A percentile compares a stretch with the other conserved stretches of the same genome.
These are phyloP conservation scores for Lasius platythorax DNA, from an alignment of 2,888 invertebrate species.

Conservation along the genomic window DNA sequence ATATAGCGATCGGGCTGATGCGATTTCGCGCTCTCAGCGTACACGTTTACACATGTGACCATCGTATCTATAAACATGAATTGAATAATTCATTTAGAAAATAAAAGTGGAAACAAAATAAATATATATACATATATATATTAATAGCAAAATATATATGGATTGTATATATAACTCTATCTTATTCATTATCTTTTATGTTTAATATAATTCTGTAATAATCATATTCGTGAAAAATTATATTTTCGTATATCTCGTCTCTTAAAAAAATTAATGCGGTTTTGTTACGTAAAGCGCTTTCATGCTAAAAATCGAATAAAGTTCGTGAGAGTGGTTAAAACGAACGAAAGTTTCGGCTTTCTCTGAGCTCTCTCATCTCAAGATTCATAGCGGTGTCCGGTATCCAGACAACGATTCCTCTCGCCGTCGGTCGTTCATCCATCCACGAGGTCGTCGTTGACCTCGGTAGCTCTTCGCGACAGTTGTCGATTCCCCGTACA, in stretches of 20 bases:
- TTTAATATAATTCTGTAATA: background rate
- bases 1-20: constrained; percentile 32
- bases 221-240: background rate
- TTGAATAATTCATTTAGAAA: background rate
- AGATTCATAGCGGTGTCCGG: constrained; percentile 18
- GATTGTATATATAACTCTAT: background rate
- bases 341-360: background rate
- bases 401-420: constrained; percentile 33
- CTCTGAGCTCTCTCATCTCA: no score
- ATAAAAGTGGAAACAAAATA: background rate
- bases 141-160: background rate
- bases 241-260: background rate
- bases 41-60: background rate
- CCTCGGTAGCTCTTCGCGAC: constrained; percentile 30
- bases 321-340: background rate
- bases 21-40: background rate
- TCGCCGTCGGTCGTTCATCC: constrained; percentile 37
- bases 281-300: background rate
- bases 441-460: constrained; percentile 38
- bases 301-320: background rate
- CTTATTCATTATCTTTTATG: background rate
- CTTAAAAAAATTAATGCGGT: background rate
- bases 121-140: background rate
- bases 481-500: constrained; percentile 42
- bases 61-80: background rate